A percentile compares a stretch with the other conserved stretches of the same genome.
phyloP scores from a whole-genome alignment of 1,140 invertebrate genomes.

The Caenorhabditis latens region DNA sequence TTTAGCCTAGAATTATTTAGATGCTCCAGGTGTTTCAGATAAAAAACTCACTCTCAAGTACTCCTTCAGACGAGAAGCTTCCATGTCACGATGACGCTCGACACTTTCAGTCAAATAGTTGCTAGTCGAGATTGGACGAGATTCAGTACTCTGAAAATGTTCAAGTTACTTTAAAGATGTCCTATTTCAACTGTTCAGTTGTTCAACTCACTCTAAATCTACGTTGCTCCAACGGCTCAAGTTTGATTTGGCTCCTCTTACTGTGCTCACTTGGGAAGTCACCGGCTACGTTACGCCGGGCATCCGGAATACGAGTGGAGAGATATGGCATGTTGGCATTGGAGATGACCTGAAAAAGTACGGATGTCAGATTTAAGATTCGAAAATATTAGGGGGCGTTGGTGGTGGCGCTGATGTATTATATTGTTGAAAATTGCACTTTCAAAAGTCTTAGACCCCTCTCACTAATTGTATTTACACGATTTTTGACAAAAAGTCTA shows the following conservation, averaged over 20 bases:
- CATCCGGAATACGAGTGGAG: conserved; percentile 49
- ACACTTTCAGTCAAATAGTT: conserved; percentile 74
- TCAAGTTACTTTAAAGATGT: background rate
- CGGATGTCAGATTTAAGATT: background rate
- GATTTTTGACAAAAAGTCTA: conserved; percentile 11
- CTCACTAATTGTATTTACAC: conserved; percentile 17
- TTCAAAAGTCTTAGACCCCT: background rate
- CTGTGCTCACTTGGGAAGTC: conserved; percentile 76
- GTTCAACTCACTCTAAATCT: conserved; percentile 61
- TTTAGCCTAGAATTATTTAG: conserved; percentile 64
- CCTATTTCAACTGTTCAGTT: too few relatives aligned
- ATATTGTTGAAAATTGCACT: conserved; percentile 15
- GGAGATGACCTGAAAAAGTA: conserved; percentile 43
- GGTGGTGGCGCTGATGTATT: conserved; percentile 10
- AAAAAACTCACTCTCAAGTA: conserved; percentile 62
- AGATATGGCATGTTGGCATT: conserved; percentile 67
- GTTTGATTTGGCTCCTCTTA: conserved; percentile 75
- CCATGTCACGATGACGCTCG: conserved; percentile 73
- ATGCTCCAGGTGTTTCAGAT: conserved; percentile 49
- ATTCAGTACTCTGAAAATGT: conserved; percentile 71
- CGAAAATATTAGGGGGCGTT: background rate
- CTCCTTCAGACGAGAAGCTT: conserved; percentile 54
- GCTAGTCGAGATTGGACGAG: conserved; percentile 72
- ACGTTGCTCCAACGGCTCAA: conserved; percentile 70
- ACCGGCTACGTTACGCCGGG: conserved; percentile 59